Evolutionary conservation across 2,888 invertebrate genomes (phyloP), one percentile per base, ranked within the genome.

Genomic region (Keiferia lycopersicella): DNA sequence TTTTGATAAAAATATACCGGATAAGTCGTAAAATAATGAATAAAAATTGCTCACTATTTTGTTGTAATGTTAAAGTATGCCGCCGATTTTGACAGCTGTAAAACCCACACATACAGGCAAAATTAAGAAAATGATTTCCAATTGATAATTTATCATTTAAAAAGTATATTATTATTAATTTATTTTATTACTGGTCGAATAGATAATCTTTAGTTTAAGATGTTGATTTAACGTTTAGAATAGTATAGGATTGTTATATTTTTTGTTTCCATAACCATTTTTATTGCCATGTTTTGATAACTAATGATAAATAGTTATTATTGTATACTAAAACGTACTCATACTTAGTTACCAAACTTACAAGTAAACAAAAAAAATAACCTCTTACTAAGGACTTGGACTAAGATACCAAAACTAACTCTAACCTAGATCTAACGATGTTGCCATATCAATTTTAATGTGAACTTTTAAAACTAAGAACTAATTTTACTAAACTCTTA

Each of bases 401-500:
- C 57, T 67, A 68, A 62, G 68, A 68, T 68, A 69, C 68, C 67
- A 63, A 50, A 60, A 56, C 38, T 60, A 61, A 48, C 58, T 60
- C 45, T 61, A 51, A 26, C 22, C 41, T 62, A 59, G 57, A 12
- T 58, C 34, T 48, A 53, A 60, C 61, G 26, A 39, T 63, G 66
- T 70, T 67, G 68, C 67, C 70, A 70, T 70, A 70, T 70, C 70
- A 69, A 66, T 67, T 60, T 60, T 65, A 64, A 62, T 30, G 65
- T 69, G 66, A 68, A 66, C 45, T 60, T 61, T 57, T 70, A 69
- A 67, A 62, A 30, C 48, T 69, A 69, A 69, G 66, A 56, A 61
- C 73, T 74, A 68, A 71, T 74, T 4, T 74, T 76, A 79, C 73
- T 85, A 86, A 83, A 82, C 81, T 83, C 74, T 77, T 85, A n/a